Evolutionary conservation across 64 coral and sea anemone species (phyloP), one percentile per base, ranked within the genome.

Genomic region (Montipora foliosa): DNA sequence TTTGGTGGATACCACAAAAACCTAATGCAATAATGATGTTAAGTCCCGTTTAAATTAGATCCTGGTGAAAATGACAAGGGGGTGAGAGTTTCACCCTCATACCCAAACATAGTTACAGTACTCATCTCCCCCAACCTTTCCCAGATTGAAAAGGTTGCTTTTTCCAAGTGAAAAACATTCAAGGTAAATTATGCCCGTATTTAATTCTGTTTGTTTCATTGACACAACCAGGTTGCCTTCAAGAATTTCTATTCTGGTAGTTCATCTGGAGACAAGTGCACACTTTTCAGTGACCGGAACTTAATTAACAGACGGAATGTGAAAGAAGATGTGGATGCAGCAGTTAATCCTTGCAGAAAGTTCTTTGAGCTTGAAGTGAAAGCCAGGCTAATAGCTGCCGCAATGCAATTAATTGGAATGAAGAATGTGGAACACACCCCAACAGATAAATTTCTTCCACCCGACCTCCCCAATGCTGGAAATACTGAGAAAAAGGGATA

Each of bases 221-320:
- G 64, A 67, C 64, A 67, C 64, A 67, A 67, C 64, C 0, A 67
- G 64, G 15, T 67, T 67, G 17, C 15, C 64, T 17, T 20, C 64
- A 15, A 67, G 8, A 67, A 67, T 11, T 67, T 67, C 15, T 17
- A 67, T 67, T 67, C 15, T 17, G 4, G 64, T 17, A 15, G 64
- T 67, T 67, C 15, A 6, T 67, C 64, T 67, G 53, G 53, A 57
- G 53, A 57, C 53, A 57, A 57, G 93, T 89, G 87, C 44, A 89
- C 93, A 53, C 61, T 89, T 8, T 89, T 82, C 5, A 83, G 78
- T 82, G 86, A 76, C 24, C 75, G 85, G 1, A 94, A 94, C 49
- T 94, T 24, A 89, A 94, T 94, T 24, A 94, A 94, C 68, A 81
- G 87, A 60, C 46, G 87, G 4, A 94, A 94, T 89, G 93, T 89